Conservation (phyloP, 2,888 invertebrate species). For the Machimus atricapillus region DNA sequence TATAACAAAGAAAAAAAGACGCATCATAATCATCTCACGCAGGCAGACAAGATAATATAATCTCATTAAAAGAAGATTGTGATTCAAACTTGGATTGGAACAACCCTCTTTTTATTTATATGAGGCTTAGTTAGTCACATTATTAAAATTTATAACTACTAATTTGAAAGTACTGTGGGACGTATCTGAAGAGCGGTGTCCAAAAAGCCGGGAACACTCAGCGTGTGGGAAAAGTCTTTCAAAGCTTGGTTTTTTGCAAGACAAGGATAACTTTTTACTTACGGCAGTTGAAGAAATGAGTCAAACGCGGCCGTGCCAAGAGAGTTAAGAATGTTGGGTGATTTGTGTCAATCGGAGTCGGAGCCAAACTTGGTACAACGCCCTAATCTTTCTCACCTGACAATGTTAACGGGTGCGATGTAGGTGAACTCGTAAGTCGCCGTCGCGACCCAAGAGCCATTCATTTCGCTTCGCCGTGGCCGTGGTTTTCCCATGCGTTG, state of each 20-base stretch:
- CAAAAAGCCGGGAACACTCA: not conserved
- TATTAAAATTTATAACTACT: not conserved
- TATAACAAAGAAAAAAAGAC: not conserved
- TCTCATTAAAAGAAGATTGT: not conserved
- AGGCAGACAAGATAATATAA: too few species aligned
- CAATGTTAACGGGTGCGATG: constrained; percentile 30
- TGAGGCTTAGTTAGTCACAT: not conserved
- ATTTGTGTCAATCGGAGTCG: not conserved
- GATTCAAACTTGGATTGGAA: not conserved
- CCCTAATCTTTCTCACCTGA: constrained; percentile 9
- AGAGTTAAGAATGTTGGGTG: not conserved
- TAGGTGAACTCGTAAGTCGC: not conserved
- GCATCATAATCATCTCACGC: too few species aligned
- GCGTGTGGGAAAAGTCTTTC: not conserved
- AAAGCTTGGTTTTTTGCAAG: not conserved
- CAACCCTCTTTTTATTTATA: not conserved
- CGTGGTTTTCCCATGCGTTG: constrained; percentile 30
- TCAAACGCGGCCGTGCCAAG: not conserved
- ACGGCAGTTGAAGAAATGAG: not conserved
- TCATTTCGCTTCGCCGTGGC: constrained; percentile 20
- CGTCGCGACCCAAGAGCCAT: constrained; percentile 14
- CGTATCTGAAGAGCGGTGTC: not conserved
- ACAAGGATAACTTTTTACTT: not conserved
- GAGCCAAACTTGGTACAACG: constrained; percentile 1
- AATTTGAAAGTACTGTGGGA: not conserved